Percentiles rank a stretch among this genome's conserved stretches.
Evolutionary conservation across 2,797 vertebrate species (phyloP).

Genomic region (Catharus ustulatus): DNA sequence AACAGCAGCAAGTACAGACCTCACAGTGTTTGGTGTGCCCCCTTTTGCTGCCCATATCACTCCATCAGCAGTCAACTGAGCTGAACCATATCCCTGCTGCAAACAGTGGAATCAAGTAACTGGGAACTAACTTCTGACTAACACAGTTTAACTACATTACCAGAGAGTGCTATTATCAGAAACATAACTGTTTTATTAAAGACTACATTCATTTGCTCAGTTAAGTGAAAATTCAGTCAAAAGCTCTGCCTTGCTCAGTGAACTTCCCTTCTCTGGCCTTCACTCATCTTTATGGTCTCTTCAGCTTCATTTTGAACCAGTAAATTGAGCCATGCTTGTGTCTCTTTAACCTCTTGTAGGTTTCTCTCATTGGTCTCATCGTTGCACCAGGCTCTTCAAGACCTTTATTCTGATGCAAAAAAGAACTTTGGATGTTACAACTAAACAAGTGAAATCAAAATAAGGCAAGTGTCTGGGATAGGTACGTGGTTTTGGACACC

Average conservation of each 20-base stretch:
- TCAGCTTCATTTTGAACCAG: not conserved
- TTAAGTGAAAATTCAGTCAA: not conserved
- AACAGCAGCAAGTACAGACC: not conserved
- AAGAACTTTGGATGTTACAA: not conserved
- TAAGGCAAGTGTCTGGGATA: not conserved
- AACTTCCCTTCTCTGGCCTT: not conserved
- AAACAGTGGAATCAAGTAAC: not conserved
- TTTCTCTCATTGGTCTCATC: not conserved
- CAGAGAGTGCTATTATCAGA: not conserved
- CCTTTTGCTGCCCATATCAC: accelerated
- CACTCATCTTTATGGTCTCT: not conserved
- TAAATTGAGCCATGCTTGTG: not conserved
- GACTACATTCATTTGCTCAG: not conserved
- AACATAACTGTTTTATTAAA: not conserved
- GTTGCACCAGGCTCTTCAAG: not conserved
- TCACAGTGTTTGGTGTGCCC: not conserved
- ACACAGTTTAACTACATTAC: not conserved
- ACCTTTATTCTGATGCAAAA: not conserved
- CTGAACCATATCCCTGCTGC: not conserved
- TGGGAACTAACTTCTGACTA: not conserved
- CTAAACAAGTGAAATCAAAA: not conserved
- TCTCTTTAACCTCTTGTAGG: not conserved
- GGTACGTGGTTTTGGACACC: not conserved
- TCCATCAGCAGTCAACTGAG: not conserved
- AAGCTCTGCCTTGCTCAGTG: not conserved